These are phyloP conservation scores for Apotomis capreana DNA, from an alignment of 2,888 invertebrate genomes.

Conservation along the genomic window DNA sequence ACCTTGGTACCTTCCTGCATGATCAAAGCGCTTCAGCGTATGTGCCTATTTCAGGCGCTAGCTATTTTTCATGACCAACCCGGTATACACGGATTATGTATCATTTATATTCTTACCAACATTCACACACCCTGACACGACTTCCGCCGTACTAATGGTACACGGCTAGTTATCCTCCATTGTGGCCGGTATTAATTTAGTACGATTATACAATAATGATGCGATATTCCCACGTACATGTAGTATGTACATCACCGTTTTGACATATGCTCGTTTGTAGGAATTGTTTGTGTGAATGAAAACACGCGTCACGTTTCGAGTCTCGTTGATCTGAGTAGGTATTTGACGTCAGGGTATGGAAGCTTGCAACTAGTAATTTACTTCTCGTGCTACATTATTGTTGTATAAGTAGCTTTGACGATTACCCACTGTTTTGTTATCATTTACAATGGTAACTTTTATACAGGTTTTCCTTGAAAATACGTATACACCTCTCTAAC, in stretches of 20 bases:
- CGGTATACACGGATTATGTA: slow-evolving; percentile 11
- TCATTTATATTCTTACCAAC: slow-evolving; percentile 21
- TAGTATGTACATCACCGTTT: slow-evolving; percentile 13
- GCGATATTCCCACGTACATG: slow-evolving; percentile 27
- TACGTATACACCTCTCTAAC: no score
- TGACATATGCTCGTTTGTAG: slow-evolving; percentile 15
- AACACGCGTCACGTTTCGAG: slow-evolving; percentile 51
- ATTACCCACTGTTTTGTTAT: no score
- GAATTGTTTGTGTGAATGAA: slow-evolving; percentile 45
- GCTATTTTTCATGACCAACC: slow-evolving; percentile 18
- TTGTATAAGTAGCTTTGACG: no score
- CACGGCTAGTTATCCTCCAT: slow-evolving; percentile 27
- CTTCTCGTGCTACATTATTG: not conserved
- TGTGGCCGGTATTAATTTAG: slow-evolving; percentile 30
- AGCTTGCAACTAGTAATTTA: not conserved
- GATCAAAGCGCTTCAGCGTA: not conserved
- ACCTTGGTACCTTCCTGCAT: slow-evolving; percentile 4
- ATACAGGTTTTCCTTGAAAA: no score
- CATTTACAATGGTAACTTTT: no score
- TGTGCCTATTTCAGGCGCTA: slow-evolving; percentile 16
- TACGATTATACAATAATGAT: slow-evolving; percentile 28
- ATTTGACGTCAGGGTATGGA: not conserved
- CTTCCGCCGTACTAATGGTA: slow-evolving; percentile 27
- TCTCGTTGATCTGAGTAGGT: slow-evolving; percentile 24
- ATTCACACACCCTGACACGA: slow-evolving; percentile 30